Conservation (phyloP, 2,113 vertebrate genomes). For the Spheniscus mendiculus region DNA sequence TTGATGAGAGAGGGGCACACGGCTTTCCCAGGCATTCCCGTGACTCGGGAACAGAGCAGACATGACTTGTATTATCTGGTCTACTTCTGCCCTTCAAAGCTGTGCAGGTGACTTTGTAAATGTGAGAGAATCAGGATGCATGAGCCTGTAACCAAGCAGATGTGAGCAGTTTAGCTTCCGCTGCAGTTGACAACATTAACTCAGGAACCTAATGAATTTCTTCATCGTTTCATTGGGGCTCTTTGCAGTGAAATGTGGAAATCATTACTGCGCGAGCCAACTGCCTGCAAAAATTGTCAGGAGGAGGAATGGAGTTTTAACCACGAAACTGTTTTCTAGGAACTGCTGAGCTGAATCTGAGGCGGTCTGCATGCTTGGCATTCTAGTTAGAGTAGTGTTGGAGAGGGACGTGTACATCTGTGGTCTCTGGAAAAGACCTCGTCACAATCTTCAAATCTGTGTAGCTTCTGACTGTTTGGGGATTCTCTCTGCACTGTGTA, state of each 20-base stretch:
- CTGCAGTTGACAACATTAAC: accelerated
- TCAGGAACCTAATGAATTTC: background rate
- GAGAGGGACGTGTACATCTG: background rate
- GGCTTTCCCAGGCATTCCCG: background rate
- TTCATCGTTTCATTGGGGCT: accelerated
- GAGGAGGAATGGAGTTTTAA: background rate
- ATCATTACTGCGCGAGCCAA: background rate
- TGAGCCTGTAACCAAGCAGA: background rate
- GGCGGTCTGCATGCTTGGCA: background rate
- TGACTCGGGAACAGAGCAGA: background rate
- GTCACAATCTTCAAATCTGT: background rate
- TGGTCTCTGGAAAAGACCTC: background rate
- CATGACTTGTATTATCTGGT: accelerated
- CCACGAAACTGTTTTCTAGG: background rate
- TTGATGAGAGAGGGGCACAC: background rate
- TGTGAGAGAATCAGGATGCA: background rate
- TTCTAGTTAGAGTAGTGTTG: background rate
- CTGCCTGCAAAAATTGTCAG: background rate
- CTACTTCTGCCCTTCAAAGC: background rate
- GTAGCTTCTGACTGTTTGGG: background rate
- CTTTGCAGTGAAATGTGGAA: background rate
- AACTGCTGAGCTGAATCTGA: background rate
- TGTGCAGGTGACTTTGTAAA: background rate
- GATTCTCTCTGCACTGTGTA: background rate
- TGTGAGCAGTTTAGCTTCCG: background rate